Evolutionary conservation across 2,113 vertebrate genomes (phyloP).

Genomic region (Ictalurus furcatus): DNA sequence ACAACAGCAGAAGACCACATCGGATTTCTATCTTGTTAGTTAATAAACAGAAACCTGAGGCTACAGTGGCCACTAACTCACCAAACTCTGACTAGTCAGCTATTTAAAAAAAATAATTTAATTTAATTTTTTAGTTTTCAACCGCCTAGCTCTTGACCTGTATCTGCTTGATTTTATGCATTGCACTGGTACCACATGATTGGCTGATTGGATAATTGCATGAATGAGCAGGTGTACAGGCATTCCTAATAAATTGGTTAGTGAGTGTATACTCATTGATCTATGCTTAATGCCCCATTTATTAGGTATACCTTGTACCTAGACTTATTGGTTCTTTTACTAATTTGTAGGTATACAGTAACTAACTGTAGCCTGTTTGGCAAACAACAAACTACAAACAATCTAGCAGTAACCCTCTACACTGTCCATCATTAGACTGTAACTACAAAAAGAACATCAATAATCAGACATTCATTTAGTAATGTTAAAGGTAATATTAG

Average conservation of each 20-base stretch:
- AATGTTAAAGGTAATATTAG: not conserved
- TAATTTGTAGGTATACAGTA: not conserved
- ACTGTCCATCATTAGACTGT: not conserved
- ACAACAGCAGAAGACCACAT: too few species aligned
- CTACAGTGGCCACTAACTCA: not conserved
- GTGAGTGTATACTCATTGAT: not conserved
- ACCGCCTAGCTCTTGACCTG: not conserved
- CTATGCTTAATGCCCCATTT: not conserved
- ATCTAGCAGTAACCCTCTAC: not conserved
- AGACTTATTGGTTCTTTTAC: not conserved
- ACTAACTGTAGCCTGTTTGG: not conserved
- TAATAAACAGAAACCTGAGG: not conserved
- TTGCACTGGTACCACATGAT: not conserved
- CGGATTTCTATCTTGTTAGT: not conserved
- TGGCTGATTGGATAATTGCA: not conserved
- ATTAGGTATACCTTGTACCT: not conserved
- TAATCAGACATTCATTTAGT: not conserved
- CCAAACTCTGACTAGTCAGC: not conserved
- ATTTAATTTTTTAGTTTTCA: not conserved
- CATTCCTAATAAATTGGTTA: not conserved
- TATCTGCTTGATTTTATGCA: not conserved
- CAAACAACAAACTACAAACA: not conserved
- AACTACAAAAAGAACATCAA: not conserved
- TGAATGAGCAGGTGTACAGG: not conserved
- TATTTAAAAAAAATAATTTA: too few species aligned